Base-by-base conservation (phyloP, 2,797 vertebrate genomes). In the Linurgus olivaceus region DNA sequence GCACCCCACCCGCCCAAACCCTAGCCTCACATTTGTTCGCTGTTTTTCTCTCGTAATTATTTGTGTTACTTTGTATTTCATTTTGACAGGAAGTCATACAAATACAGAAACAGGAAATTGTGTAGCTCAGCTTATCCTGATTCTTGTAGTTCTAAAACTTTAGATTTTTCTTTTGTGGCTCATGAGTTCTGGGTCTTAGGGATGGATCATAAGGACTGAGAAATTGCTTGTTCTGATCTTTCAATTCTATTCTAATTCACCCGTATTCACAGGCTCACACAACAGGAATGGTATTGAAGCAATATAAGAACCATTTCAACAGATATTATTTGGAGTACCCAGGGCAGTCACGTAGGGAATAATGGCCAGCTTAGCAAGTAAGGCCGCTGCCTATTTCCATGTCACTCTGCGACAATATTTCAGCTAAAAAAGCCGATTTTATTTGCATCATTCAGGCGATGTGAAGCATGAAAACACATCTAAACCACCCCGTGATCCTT, bases 341-440 rank as follows among this genome's bases (percentile, higher is more conserved):
- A 31, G 17, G 5, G n/a, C 0, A 2, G 11, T 58, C 25, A 26
- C 9, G 13, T 14, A 28, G 6, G 2, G 14, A 45, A 47, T 13
- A n/a, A 72, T 0, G 0, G 2, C 33, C 42, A 45, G 4, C 4
- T 40, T 10, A 11, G 28, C 33, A 55, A 48, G 29, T 6, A 17
- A 62, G 85, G 26, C 28, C 9, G 29, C 17, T 62, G 42, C 20
- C 12, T 31, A 48, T 50, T 50, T 40, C 71, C 35, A 26, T 4
- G 12, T 11, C 35, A 61, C 33, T 54, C 29, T 33, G 25, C 11
- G 14, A 26, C 26, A 54, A 8, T 2, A 31, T 48, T 52, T 45
- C 50, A 79, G 21, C 51, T 40, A 37, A 50, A 72, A 72, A 68
- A 44, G 1, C 7, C 11, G 18, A 9, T 12, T 80, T 66, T 59